Conservation (phyloP, 2,888 invertebrate species). For the Cerceris ruficornis region DNA sequence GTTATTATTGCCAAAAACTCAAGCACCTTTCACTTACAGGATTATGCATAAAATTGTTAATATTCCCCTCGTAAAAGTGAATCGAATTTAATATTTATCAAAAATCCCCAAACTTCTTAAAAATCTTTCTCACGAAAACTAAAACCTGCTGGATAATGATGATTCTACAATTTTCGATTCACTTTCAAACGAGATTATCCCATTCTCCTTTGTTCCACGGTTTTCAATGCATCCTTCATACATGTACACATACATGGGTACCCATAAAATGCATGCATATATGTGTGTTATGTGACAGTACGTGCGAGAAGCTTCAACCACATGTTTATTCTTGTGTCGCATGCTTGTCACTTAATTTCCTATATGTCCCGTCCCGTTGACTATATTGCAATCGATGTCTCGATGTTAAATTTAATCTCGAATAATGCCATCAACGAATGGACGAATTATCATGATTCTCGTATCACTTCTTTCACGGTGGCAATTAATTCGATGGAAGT, state of each 20-base stretch:
- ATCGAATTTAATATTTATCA: no score
- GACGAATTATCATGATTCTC: slow-evolving; percentile 1
- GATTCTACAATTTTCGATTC: no score
- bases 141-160: no score
- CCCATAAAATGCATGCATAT: neutral
- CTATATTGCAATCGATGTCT: slow-evolving; percentile 16
- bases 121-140: no score
- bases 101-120: no score
- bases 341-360: slow-evolving; percentile 32
- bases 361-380: slow-evolving; percentile 11
- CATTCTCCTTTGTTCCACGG: no score
- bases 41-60: no score
- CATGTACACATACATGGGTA: no score
- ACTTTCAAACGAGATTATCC: no score
- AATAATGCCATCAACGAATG: slow-evolving; percentile 7
- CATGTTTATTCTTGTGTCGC: slow-evolving; percentile 9
- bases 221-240: no score
- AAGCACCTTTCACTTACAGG: no score
- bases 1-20: slow-evolving; percentile 24
- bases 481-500: slow-evolving; percentile 16
- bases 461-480: neutral
- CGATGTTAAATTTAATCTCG: slow-evolving; percentile 18
- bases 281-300: slow-evolving; percentile 2
- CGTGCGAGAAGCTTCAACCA: slow-evolving; percentile 17
- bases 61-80: no score